phyloP scores from a whole-genome alignment of 2,888 invertebrate genomes.

The Buathra laborator region DNA sequence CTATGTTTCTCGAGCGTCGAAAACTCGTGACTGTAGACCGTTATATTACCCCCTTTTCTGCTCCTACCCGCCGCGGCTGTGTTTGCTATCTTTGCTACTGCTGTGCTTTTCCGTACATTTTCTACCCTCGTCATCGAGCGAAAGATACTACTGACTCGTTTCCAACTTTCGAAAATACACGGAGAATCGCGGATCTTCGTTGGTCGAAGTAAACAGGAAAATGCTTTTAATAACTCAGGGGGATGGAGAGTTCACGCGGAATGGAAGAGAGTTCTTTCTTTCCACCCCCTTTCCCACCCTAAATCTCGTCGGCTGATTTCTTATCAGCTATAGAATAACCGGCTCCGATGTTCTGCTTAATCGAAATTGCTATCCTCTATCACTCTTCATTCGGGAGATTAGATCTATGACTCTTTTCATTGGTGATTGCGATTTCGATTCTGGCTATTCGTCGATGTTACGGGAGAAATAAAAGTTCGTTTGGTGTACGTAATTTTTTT shows the following conservation, averaged over 20 bases:
- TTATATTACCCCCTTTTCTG: neutral
- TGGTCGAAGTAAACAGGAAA: slow-evolving; percentile 65
- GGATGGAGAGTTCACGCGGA: neutral
- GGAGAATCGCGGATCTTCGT: slow-evolving; percentile 31
- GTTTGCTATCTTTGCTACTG: slow-evolving; percentile 16
- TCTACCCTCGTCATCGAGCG: neutral
- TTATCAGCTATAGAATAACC: neutral
- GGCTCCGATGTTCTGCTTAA: neutral
- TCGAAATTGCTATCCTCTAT: neutral
- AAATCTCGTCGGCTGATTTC: neutral
- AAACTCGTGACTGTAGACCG: slow-evolving; percentile 14
- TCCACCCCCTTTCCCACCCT: neutral
- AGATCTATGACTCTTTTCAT: neutral
- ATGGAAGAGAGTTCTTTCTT: slow-evolving; percentile 6
- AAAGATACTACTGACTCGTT: slow-evolving; percentile 12
- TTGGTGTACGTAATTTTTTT: too few relatives aligned
- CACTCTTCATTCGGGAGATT: neutral
- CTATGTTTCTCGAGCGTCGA: slow-evolving; percentile 1
- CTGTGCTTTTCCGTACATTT: slow-evolving; percentile 13
- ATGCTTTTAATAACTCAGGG: slow-evolving; percentile 74
- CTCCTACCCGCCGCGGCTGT: neutral
- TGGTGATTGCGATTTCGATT: neutral
- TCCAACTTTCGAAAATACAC: slow-evolving; percentile 38
- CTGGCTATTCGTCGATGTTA: too few relatives aligned
- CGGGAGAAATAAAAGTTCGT: too few relatives aligned